phyloP scores from a whole-genome alignment of 2,113 vertebrate genomes.

The Narcine bancroftii region DNA sequence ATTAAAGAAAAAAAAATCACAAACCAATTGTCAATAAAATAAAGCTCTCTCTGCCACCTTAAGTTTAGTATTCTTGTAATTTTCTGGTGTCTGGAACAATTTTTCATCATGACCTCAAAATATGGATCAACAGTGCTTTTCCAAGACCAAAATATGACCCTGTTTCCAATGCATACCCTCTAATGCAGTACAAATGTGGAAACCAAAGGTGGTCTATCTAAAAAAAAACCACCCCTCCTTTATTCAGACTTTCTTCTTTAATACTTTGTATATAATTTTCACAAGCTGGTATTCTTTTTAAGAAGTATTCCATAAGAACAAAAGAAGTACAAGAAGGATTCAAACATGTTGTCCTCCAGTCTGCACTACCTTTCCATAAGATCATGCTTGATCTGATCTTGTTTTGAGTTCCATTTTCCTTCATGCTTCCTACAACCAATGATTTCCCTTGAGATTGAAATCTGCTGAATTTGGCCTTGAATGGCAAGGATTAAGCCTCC shows the following conservation, averaged over 20 bases:
- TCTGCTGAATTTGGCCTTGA: too few relatives aligned
- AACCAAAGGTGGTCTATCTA: background rate
- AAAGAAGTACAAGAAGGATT: too few relatives aligned
- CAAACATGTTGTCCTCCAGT: too few relatives aligned
- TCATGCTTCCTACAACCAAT: too few relatives aligned
- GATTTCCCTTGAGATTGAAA: too few relatives aligned
- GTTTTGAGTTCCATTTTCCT: too few relatives aligned
- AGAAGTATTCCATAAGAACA: background rate
- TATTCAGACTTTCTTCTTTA: background rate
- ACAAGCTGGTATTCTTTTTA: background rate
- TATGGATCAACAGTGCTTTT: too few relatives aligned
- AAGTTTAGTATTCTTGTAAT: background rate
- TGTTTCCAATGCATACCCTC: background rate
- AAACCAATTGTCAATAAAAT: background rate
- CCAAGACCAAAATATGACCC: background rate
- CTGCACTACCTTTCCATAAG: too few relatives aligned
- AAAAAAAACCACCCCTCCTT: background rate
- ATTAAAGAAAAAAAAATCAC: background rate
- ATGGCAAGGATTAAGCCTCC: too few relatives aligned
- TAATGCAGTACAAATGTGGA: background rate
- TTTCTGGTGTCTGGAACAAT: background rate
- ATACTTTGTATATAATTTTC: background rate
- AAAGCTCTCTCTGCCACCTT: background rate
- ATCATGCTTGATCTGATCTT: too few relatives aligned
- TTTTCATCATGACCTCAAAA: background rate